Evolutionary conservation across 2,797 vertebrate species (phyloP).

Genomic region (Chiroxiphia lanceolata): DNA sequence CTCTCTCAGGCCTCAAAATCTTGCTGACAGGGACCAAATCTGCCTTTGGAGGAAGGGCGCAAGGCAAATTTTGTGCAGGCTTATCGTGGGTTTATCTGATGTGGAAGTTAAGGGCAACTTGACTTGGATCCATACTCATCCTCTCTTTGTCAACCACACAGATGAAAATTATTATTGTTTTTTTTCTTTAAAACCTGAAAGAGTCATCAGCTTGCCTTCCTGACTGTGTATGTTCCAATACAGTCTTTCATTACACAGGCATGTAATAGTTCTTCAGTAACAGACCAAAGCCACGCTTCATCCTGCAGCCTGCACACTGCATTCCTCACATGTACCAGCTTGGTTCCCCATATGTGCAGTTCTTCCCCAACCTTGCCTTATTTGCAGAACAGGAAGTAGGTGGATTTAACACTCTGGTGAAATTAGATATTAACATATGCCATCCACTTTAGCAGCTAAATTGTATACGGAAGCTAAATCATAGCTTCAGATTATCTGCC

Average conservation of each 20-base stretch:
- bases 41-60: neutral
- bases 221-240: neutral
- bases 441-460: neutral
- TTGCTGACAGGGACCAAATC: neutral
- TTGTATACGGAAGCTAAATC: neutral
- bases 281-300: neutral
- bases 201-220: neutral
- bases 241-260: neutral
- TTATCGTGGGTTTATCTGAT: neutral
- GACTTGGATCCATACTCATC: neutral
- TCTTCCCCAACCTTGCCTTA: neutral
- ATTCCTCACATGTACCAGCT: neutral
- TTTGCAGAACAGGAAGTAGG: constrained; percentile 30
- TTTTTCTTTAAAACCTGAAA: neutral
- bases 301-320: neutral
- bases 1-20: neutral
- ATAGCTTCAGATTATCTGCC: neutral
- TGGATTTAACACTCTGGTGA: constrained; percentile 11
- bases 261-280: neutral
- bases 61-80: neutral
- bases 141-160: neutral
- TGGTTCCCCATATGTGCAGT: neutral
- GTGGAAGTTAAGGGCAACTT: neutral
- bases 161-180: neutral
- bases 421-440: neutral